Evolutionary conservation across 2,797 vertebrate genomes (phyloP).

Genomic region (Tangara arthus): DNA sequence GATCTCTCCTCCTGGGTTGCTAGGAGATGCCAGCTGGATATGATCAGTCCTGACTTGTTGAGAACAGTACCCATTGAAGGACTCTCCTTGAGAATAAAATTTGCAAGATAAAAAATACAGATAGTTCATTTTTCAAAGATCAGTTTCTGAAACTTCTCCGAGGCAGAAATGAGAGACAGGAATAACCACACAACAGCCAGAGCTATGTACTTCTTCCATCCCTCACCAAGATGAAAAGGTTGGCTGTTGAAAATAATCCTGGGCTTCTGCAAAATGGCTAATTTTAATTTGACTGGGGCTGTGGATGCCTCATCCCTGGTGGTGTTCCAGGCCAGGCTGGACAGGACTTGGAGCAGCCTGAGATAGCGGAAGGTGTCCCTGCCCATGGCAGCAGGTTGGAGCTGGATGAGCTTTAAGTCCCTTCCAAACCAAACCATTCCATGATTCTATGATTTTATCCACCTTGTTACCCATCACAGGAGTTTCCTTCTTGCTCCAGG

Average conservation of each 20-base stretch:
- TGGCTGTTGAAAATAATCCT: neutral
- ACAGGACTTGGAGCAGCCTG: neutral
- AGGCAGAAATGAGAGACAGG: neutral
- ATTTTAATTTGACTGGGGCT: neutral
- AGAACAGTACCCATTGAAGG: neutral
- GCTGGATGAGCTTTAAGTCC: neutral
- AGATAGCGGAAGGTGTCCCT: fast-evolving
- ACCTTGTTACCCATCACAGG: neutral
- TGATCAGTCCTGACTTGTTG: neutral
- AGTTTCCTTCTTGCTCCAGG: neutral
- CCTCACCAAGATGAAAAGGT: neutral
- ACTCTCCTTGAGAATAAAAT: neutral
- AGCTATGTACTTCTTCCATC: neutral
- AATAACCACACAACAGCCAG: neutral
- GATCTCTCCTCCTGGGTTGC: neutral
- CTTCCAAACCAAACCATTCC: neutral
- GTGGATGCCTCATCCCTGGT: fast-evolving
- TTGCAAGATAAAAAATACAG: neutral
- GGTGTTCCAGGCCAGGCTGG: neutral
- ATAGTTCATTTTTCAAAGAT: neutral
- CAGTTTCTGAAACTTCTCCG: neutral
- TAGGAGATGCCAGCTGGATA: neutral
- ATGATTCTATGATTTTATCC: neutral
- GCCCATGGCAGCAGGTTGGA: neutral
- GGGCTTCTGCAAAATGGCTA: neutral